A percentile compares a stretch with the other conserved stretches of the same genome.
phyloP scores from a whole-genome alignment of 1,140 invertebrate genomes.

The Dermatophagoides farinae region DNA sequence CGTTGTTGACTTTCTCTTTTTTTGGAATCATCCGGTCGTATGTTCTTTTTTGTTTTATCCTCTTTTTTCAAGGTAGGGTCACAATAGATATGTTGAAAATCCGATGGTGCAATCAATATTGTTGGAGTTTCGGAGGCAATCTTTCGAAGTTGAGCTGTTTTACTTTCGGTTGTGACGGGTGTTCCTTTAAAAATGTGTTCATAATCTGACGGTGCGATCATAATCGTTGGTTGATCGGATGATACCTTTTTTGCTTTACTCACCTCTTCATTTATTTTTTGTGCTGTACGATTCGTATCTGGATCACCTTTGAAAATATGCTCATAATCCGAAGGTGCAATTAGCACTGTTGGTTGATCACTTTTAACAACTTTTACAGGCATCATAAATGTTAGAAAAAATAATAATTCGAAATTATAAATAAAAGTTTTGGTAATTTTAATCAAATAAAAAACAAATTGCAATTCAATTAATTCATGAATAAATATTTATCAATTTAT shows the following conservation, averaged over 20 bases:
- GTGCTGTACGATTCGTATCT: neutral
- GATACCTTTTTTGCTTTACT: neutral
- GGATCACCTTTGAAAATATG: neutral
- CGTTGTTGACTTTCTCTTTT: too few relatives aligned
- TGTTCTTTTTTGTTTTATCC: too few relatives aligned
- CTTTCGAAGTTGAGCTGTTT: neutral
- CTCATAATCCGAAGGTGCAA: slow-evolving; percentile 10
- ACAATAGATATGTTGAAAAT: slow-evolving; percentile 6
- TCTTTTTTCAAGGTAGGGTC: too few relatives aligned
- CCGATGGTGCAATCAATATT: slow-evolving; percentile 2
- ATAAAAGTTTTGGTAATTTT: too few relatives aligned
- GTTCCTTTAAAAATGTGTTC: slow-evolving; percentile 8
- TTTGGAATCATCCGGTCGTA: too few relatives aligned
- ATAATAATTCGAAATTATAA: too few relatives aligned
- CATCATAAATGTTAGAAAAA: too few relatives aligned
- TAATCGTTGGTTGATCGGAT: slow-evolving; percentile 1
- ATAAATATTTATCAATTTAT: too few relatives aligned
- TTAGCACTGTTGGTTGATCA: neutral
- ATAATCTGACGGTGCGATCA: slow-evolving; percentile 9
- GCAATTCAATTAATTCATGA: too few relatives aligned
- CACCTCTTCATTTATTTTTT: neutral
- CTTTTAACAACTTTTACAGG: neutral
- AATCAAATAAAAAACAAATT: too few relatives aligned
- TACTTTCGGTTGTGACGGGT: neutral
- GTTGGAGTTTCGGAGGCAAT: slow-evolving; percentile 5